Evolutionary conservation across 2,888 invertebrate species (phyloP), one percentile per base, ranked within the genome.

Genomic region (Xylota sylvarum): DNA sequence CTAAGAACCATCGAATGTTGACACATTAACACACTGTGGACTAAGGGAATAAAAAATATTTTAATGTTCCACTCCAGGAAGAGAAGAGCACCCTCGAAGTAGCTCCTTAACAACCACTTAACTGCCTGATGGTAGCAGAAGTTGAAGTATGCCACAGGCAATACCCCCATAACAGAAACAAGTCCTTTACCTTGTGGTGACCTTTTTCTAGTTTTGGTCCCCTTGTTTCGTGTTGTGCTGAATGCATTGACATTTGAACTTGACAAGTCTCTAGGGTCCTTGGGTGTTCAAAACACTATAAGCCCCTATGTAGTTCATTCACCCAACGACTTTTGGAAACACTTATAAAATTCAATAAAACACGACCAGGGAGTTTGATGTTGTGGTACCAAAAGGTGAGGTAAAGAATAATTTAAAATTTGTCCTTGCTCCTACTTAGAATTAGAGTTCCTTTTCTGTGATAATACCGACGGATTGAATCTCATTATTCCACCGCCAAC

Each of bases 231-330:
- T 86, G 67, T 77, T 81, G 69, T 86, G 67, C 73, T 81, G 77
- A 86, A 86, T 81, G 65, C 81, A 78, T 86, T 86, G 86, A 86
- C 81, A 77, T 86, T 86, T 73, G 72, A 86, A 81, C 82, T 86
- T 81, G 86, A 86, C 82, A 77, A 86, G 56, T 72, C 86, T 77
- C 73, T 46, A 64, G 77, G 62, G 81, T 50, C 69, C 81, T 85
- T 82, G 69, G 52, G 37, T 69, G 43, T 62, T 72, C 65, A 80
- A 77, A 76, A 55, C 56, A 30, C 50, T 72, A 27, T 48, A 7
- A 62, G 70, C 52, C 62, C 69, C 70, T 60, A 85, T 52, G 35
- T 7, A 35, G 35, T 35, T 70, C 40, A 50, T 6, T 27, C 50
- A 40, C 27, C 43, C 19, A 7, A 9, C 46, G 23, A 52, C 27